Base-by-base conservation (phyloP, 2,797 vertebrate genomes). In the Acrossocheilus fasciatus region DNA sequence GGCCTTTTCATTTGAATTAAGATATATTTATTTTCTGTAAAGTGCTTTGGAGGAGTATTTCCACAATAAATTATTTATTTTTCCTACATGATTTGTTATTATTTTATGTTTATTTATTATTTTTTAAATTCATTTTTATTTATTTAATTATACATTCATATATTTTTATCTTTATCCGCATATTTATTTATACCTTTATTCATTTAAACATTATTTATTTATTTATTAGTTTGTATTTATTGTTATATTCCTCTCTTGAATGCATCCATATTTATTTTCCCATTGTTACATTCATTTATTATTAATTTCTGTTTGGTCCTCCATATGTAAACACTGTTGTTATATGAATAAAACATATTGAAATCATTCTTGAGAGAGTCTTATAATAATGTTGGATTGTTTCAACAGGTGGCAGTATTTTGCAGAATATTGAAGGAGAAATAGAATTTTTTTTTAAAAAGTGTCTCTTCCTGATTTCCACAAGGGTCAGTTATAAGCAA, bases 361-460 rank as follows among this genome's bases (percentile, higher is more conserved):
- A 72, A 9, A 17, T 70, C 9, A 7, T 23, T 43, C 26, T 72
- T 23, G 69, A 30, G 41, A 50, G 72, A 30, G 45, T 1, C 6
- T 4, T 52, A 76, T 34, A 54, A 6, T 26, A 36, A 20, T 54
- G 10, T 6, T 66, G 14, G 0, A 20, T 36, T 23, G 10, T 14
- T 23, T 76, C 74, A 54, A 34, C 34, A 77, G 75, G 12, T 36
- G 75, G 75, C 75, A 57, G 52, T 54, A 15, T n/a, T 57, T 39
- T 4, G 0, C 75, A n/a, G 15, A 75, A 1, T 34, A 75, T 52
- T 50, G 5, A 4, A 47, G n/a, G 8, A 41, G 68, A 23, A 41
- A 23, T 6, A 8, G 0, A 20, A 30, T 30, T 45, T 20, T 11
- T 39, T 6, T 39, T 5, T 10, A 39, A 15, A 8, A 70, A 5